Conservation (phyloP, 1,140 invertebrate genomes). For the Cydia amplana region DNA sequence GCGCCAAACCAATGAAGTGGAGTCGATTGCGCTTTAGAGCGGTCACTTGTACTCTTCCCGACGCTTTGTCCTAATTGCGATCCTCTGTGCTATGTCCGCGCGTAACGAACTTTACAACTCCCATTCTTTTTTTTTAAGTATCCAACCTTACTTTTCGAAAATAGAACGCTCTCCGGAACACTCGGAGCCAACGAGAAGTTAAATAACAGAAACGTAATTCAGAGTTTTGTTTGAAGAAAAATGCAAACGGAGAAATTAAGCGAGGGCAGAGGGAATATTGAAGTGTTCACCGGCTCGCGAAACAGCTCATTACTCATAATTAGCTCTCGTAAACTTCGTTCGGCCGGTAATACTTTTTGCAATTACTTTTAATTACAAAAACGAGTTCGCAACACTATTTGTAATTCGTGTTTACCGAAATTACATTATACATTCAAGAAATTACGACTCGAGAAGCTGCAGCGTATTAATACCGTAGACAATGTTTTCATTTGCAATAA, state of each 20-base stretch:
- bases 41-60: slow-evolving; percentile 54
- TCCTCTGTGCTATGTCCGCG: slow-evolving; percentile 52
- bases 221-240: slow-evolving; percentile 49
- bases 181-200: slow-evolving; percentile 20
- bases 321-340: slow-evolving; percentile 67
- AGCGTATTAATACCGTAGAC: slow-evolving; percentile 19
- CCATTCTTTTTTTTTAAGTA: slow-evolving; percentile 49
- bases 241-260: slow-evolving; percentile 58
- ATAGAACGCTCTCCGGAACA: background rate
- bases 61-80: slow-evolving; percentile 68
- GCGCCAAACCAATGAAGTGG: slow-evolving; percentile 32
- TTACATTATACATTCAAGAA: slow-evolving; percentile 30
- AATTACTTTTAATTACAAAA: slow-evolving; percentile 55
- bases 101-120: slow-evolving; percentile 60
- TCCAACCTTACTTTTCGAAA: slow-evolving; percentile 36
- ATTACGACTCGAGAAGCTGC: background rate
- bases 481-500: slow-evolving; percentile 22
- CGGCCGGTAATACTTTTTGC: slow-evolving; percentile 50
- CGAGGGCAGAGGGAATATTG: slow-evolving; percentile 57
- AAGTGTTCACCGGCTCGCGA: slow-evolving; percentile 51
- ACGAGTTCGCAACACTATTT: slow-evolving; percentile 41
- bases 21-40: slow-evolving; percentile 40
- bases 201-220: slow-evolving; percentile 34
- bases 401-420: slow-evolving; percentile 21
- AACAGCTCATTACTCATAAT: slow-evolving; percentile 70